Evolutionary conservation across 2,797 vertebrate genomes (phyloP).

Genomic region (Moxostoma hubbsi): DNA sequence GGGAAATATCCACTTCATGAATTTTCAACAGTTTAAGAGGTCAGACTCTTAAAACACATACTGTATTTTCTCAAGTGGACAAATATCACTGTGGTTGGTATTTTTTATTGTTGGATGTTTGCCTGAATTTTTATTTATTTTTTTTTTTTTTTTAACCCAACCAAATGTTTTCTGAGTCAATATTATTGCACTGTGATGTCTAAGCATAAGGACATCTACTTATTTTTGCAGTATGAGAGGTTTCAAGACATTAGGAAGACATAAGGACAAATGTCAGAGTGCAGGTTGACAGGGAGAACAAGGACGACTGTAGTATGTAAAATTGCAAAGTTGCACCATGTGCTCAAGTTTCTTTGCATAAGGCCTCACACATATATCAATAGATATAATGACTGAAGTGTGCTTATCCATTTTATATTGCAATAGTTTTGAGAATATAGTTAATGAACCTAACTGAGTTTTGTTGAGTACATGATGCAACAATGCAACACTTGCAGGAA

Average conservation of each 20-base stretch:
- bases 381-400: constrained; percentile 26
- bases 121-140: too few species aligned
- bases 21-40: neutral
- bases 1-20: constrained; percentile 17
- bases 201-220: constrained; percentile 16
- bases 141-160: neutral
- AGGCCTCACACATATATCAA: constrained; percentile 26
- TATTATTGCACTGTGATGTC: constrained; percentile 39
- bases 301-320: constrained; percentile 10
- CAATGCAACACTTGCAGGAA: constrained; percentile 45
- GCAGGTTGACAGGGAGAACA: constrained; percentile 2
- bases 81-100: neutral
- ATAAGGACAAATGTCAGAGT: constrained; percentile 33
- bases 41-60: constrained; percentile 11
- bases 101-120: neutral
- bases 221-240: constrained; percentile 40
- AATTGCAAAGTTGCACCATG: constrained; percentile 49
- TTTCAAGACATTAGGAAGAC: constrained; percentile 51
- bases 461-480: constrained; percentile 47
- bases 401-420: constrained; percentile 15
- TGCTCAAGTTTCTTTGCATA: constrained; percentile 20
- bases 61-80: neutral
- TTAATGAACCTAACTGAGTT: constrained; percentile 7
- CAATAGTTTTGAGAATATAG: neutral
- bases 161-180: constrained; percentile 19